phyloP scores from a whole-genome alignment of 2,888 invertebrate genomes.

The Coelinius sp. region DNA sequence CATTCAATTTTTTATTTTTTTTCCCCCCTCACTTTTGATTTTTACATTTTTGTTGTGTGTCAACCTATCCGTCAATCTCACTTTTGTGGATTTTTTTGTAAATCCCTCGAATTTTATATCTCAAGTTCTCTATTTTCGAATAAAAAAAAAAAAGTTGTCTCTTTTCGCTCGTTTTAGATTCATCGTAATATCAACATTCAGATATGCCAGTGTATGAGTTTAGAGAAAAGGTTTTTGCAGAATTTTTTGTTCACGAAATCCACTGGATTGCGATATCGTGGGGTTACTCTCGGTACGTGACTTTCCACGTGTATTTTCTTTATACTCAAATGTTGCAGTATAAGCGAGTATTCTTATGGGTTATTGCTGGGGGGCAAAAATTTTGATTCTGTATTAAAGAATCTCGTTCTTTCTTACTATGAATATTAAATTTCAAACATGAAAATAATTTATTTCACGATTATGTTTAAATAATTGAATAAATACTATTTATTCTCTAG shows the following conservation, averaged over 20 bases:
- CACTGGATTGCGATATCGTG: slow-evolving; percentile 14
- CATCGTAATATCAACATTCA: slow-evolving; percentile 11
- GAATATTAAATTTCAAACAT: neutral
- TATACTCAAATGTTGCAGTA: slow-evolving; percentile 29
- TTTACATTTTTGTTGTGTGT: slow-evolving; percentile 1
- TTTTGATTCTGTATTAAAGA: neutral
- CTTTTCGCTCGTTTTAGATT: neutral
- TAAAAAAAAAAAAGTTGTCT: too few relatives aligned
- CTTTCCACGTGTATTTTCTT: slow-evolving; percentile 36
- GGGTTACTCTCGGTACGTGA: slow-evolving; percentile 34
- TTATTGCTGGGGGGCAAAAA: slow-evolving; percentile 8
- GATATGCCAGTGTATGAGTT: slow-evolving; percentile 10
- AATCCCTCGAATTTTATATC: slow-evolving; percentile 47
- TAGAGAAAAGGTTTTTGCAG: slow-evolving; percentile 2
- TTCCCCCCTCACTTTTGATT: too few relatives aligned
- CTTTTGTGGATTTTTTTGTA: slow-evolving; percentile 25
- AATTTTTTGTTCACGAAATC: slow-evolving; percentile 32
- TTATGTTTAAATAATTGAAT: slow-evolving; percentile 1
- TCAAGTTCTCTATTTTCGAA: slow-evolving; percentile 30
- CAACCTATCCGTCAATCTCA: neutral
- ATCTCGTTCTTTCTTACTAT: neutral
- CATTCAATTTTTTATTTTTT: slow-evolving; percentile 12
- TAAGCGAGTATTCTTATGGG: slow-evolving; percentile 34
- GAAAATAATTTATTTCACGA: too few relatives aligned
- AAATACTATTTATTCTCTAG: neutral